A percentile compares a stretch with the other conserved stretches of the same genome.
These are phyloP conservation scores for Harlomillsia oculata DNA, from an alignment of 1,140 invertebrate species.

Conservation along the genomic window DNA sequence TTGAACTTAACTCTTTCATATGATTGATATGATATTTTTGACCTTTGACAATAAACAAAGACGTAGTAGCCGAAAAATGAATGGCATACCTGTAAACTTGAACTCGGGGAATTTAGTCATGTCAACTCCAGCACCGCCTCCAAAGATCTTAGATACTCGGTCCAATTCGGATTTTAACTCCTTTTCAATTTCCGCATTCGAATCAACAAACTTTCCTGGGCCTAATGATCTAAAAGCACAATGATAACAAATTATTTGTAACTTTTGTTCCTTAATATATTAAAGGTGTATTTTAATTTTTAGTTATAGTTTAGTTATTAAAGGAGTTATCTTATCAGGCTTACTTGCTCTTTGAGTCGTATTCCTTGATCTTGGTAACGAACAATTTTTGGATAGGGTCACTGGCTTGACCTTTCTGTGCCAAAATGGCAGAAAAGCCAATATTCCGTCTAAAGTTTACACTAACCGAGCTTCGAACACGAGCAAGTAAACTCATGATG, in stretches of 20 bases:
- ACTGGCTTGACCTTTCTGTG: slow-evolving; percentile 54
- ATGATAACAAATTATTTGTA: neutral
- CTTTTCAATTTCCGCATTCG: slow-evolving; percentile 61
- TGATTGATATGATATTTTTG: neutral
- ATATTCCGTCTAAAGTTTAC: slow-evolving; percentile 28
- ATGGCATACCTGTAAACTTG: slow-evolving; percentile 53
- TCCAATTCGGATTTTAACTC: slow-evolving; percentile 66
- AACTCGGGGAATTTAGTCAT: slow-evolving; percentile 81
- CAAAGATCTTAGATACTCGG: slow-evolving; percentile 66
- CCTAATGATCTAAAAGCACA: slow-evolving; percentile 42
- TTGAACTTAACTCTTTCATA: no score
- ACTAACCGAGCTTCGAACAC: slow-evolving; percentile 8
- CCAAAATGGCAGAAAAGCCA: slow-evolving; percentile 42
- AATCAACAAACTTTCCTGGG: slow-evolving; percentile 66
- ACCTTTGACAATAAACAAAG: neutral
- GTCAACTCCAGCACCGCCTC: slow-evolving; percentile 61
- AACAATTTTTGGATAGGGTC: slow-evolving; percentile 92
- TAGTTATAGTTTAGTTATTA: neutral
- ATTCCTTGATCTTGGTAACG: slow-evolving; percentile 83
- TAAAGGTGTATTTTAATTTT: neutral
- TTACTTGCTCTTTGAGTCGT: slow-evolving; percentile 64
- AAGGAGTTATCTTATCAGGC: slow-evolving; percentile 33
- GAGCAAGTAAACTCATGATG: slow-evolving; percentile 29
- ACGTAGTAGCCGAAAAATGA: neutral
- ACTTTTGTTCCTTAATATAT: neutral